Evolutionary conservation across 2,113 vertebrate species (phyloP).

Genomic region (Nycticebus coucang): DNA sequence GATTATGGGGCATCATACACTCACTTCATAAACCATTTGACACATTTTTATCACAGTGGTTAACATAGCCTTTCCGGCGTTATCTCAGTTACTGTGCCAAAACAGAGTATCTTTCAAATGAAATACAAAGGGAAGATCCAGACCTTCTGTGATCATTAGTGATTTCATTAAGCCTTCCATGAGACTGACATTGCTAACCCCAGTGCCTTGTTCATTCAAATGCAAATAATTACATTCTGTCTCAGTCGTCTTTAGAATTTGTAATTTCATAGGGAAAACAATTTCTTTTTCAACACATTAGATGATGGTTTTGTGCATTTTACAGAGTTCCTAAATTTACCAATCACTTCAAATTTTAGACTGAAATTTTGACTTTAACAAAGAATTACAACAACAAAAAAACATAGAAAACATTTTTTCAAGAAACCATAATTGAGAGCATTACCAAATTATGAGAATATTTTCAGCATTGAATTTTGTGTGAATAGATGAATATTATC

Average conservation of each 20-base stretch:
- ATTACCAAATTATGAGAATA: neutral
- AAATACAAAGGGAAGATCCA: neutral
- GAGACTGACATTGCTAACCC: slow-evolving; percentile 30
- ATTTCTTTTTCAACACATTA: neutral
- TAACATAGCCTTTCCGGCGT: too few relatives aligned
- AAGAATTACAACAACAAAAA: neutral
- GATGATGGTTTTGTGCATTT: neutral
- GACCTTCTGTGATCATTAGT: slow-evolving; percentile 22
- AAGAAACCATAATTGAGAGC: neutral
- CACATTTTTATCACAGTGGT: too few relatives aligned
- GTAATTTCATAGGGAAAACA: neutral
- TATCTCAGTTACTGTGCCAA: too few relatives aligned
- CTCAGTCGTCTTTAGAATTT: slow-evolving; percentile 36
- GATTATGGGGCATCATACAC: too few relatives aligned
- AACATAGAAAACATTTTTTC: neutral
- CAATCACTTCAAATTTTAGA: slow-evolving; percentile 29
- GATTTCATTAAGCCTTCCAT: slow-evolving; percentile 24
- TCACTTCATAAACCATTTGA: too few relatives aligned
- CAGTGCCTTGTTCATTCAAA: slow-evolving; percentile 5
- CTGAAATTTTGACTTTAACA: slow-evolving; percentile 23
- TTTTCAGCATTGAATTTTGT: neutral
- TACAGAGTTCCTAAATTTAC: neutral
- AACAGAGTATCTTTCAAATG: slow-evolving; percentile 31
- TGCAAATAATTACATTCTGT: slow-evolving; percentile 45
- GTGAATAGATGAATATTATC: neutral